These are phyloP conservation scores for Cercopithecus mona DNA, from an alignment of 2,113 vertebrate genomes.

Conservation along the genomic window DNA sequence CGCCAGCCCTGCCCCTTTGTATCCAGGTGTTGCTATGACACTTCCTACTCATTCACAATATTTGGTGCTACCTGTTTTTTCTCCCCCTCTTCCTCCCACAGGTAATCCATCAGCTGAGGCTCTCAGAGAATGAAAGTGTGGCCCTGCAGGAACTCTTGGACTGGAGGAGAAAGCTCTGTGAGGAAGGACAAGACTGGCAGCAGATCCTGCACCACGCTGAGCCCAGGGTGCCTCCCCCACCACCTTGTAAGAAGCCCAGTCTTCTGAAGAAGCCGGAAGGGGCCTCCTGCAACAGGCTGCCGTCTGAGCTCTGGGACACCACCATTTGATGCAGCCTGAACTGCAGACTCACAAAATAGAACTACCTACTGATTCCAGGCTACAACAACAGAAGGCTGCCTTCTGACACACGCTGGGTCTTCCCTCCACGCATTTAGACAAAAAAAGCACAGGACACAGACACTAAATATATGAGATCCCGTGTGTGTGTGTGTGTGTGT, in stretches of 20 bases:
- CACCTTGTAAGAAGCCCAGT: constrained; percentile 88
- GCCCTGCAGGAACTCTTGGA: constrained; percentile 91
- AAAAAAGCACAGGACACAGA: constrained; percentile 72
- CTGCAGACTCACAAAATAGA: constrained; percentile 19
- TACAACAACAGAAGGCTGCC: constrained; percentile 54
- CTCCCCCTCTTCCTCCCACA: constrained; percentile 66
- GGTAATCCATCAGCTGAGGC: constrained; percentile 90
- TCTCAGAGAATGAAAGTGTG: constrained; percentile 88
- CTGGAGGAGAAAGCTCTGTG: constrained; percentile 90
- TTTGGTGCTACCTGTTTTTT: background rate
- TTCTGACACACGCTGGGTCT: background rate
- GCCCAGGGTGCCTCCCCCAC: constrained; percentile 84
- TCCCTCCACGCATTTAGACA: constrained; percentile 26
- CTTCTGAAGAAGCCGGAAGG: constrained; percentile 87
- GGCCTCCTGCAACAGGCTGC: constrained; percentile 80
- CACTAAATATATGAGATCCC: constrained; percentile 6
- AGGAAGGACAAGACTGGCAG: constrained; percentile 87
- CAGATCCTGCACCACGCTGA: constrained; percentile 81
- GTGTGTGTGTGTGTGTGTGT: background rate
- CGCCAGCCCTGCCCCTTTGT: rapidly evolving
- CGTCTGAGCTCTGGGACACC: constrained; percentile 82
- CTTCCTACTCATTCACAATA: rapidly evolving
- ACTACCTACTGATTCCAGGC: constrained; percentile 1
- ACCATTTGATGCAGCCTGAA: constrained; percentile 70
- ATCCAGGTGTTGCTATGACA: rapidly evolving